These are phyloP conservation scores for Melieria crassipennis DNA, from an alignment of 2,888 invertebrate species.

Conservation along the genomic window DNA sequence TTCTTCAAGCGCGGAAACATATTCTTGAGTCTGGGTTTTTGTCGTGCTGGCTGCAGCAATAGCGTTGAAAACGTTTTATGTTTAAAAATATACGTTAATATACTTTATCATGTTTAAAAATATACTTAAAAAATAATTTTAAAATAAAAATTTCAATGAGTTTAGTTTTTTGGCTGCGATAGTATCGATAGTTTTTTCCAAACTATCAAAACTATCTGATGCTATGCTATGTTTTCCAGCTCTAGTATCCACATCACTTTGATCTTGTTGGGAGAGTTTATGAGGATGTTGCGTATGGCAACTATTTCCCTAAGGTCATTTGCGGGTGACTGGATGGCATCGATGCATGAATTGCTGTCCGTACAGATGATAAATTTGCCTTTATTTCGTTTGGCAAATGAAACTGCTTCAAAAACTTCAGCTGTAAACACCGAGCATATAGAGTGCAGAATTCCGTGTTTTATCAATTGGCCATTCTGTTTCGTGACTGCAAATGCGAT, in stretches of 20 bases:
- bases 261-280: not conserved
- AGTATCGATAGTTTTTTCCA: too few relatives aligned
- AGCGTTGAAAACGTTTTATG: too few relatives aligned
- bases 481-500: not conserved
- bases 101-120: too few relatives aligned
- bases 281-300: not conserved
- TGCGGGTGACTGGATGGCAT: not conserved
- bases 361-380: not conserved
- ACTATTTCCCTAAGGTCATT: not conserved
- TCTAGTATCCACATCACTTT: slow-evolving; percentile 7
- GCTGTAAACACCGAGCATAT: not conserved
- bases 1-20: too few relatives aligned
- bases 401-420: not conserved
- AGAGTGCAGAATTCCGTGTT: not conserved
- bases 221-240: too few relatives aligned
- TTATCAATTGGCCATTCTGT: not conserved
- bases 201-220: too few relatives aligned
- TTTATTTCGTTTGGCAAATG: not conserved
- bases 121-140: too few relatives aligned
- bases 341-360: not conserved
- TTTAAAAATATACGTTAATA: too few relatives aligned
- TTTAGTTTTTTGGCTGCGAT: too few relatives aligned
- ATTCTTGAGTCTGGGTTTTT: too few relatives aligned
- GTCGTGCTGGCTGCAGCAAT: too few relatives aligned
- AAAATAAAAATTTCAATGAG: too few relatives aligned